Evolutionary conservation across 92 coral and sea anemone genomes (phyloP).

Genomic region (Bergia puertoricense): DNA sequence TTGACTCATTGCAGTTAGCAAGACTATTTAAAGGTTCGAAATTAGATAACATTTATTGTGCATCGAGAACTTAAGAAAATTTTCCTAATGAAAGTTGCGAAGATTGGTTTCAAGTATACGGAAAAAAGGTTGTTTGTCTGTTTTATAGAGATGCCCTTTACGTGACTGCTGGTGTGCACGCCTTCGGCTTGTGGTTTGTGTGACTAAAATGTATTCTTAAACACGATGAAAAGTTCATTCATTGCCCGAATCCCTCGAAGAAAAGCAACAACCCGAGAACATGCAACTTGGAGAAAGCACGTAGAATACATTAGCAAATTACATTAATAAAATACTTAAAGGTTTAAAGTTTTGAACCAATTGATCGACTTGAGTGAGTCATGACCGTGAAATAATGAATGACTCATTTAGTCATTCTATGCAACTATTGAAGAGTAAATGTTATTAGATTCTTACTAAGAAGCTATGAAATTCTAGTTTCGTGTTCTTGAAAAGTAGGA

Average conservation of each 20-base stretch:
- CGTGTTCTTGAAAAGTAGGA: too few species aligned
- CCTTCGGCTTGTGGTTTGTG: background rate
- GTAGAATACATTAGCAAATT: too few species aligned
- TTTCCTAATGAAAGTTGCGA: background rate
- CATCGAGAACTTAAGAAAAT: background rate
- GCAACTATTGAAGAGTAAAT: background rate
- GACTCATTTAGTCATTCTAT: too few species aligned
- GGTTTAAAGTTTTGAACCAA: background rate
- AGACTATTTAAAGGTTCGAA: too few species aligned
- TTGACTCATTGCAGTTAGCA: too few species aligned
- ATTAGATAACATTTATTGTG: background rate
- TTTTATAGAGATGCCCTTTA: background rate
- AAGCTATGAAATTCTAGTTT: background rate
- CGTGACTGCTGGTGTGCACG: background rate
- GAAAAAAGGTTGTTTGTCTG: background rate
- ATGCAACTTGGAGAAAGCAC: background rate
- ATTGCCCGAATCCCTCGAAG: background rate
- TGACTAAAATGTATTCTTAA: too few species aligned
- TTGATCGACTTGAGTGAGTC: too few species aligned
- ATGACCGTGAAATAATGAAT: too few species aligned
- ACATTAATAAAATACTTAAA: too few species aligned
- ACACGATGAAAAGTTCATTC: background rate
- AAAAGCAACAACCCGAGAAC: background rate
- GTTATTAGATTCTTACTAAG: background rate
- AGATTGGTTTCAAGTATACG: too few species aligned